Conservation (phyloP, 2,888 invertebrate species). For the Vanessa cardui region DNA sequence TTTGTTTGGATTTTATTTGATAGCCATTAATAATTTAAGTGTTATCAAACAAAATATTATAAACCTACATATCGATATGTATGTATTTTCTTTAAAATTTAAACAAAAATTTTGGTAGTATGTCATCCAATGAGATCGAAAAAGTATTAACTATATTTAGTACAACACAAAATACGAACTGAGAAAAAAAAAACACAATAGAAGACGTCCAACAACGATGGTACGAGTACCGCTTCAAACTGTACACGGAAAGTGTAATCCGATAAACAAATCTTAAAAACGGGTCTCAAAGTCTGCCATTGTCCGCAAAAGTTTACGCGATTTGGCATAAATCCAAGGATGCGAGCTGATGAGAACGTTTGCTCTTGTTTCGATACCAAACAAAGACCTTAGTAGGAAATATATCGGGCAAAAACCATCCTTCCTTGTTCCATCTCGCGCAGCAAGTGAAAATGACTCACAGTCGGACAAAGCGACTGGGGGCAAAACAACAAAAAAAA, state of each 20-base stretch:
- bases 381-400: constrained; percentile 46
- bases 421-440: constrained; percentile 62
- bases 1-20: too few species aligned
- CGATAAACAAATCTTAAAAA: constrained; percentile 40
- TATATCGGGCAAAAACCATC: constrained; percentile 51
- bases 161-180: too few species aligned
- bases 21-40: too few species aligned
- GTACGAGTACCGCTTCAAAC: constrained; percentile 11
- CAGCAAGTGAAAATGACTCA: constrained; percentile 52
- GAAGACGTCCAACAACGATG: not conserved
- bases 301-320: constrained; percentile 38
- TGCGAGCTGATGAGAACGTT: constrained; percentile 25
- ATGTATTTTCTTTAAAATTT: too few species aligned
- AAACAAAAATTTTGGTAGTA: too few species aligned
- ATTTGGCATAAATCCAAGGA: constrained; percentile 59
- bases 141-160: too few species aligned
- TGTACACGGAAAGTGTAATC: constrained; percentile 42
- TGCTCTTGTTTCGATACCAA: constrained; percentile 17
- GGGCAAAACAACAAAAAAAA: constrained; percentile 60
- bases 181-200: not conserved
- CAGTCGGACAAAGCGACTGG: constrained; percentile 58
- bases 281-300: constrained; percentile 30
- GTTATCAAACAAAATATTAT: too few species aligned
- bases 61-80: too few species aligned
- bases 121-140: too few species aligned